Base-by-base conservation (phyloP, 2,888 invertebrate genomes). In the Sminthurinus aureus region DNA sequence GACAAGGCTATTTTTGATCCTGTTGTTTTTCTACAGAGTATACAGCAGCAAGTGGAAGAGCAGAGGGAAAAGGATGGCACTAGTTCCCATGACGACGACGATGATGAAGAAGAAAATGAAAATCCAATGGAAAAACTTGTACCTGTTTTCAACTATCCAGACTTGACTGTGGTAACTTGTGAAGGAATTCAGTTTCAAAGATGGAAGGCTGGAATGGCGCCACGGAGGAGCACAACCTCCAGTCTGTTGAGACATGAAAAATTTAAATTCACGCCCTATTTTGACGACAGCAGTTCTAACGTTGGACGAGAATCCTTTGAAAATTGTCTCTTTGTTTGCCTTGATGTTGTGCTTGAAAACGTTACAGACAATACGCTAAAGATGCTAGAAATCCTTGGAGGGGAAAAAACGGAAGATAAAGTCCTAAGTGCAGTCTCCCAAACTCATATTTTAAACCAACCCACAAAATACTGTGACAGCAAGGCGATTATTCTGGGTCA, bases 181-280 rank as follows among this genome's bases (percentile, higher is more conserved):
- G 96, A 95, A 75, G 95, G 95, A 84, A 94, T 96, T 0, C 94
- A 95, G 90, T 91, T 96, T 9, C 92, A 93, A 81, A 96, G 96
- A 4, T 91, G 96, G 0, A 93, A 94, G 87, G 95, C 95, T 0
- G 94, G 94, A 83, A 92, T 94, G 0, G 95, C 96, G 69, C 92
- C 94, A 0, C 92, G 93, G 87, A 69, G 50, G 67, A 64, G n/a
- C 0, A 11, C 93, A 93, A 76, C 94, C 50, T 93, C 94, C 15
- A 91, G 93, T n/a, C 96, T 66, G 12, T 83, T 77, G 67, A 69
- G 50, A 8, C n/a, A 83, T 0, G 79, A 79, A 22, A 67, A 75
- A 20, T 71, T 67, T 18, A n/a, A 15, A 22, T 84, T 83, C 52
- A 52, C 69, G 0, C 81, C 84, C 2, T 84, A 84, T 52, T 77